Evolutionary conservation across 2,888 invertebrate species (phyloP), one percentile per base, ranked within the genome.

Genomic region (Oasisia sp.): DNA sequence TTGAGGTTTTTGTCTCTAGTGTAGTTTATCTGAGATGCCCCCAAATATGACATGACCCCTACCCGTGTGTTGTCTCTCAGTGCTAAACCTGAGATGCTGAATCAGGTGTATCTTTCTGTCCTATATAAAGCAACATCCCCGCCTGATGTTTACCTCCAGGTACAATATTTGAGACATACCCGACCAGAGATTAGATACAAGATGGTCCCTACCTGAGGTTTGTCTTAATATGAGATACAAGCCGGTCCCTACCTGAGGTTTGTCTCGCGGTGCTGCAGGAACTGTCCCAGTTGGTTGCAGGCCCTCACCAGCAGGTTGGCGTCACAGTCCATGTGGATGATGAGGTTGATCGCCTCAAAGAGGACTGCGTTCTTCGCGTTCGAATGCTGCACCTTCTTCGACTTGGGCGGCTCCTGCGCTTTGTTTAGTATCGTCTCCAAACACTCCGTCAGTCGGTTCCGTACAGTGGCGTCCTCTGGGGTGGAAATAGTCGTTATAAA

Each of bases 291-390:
- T 96, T 99, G 99, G 96, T 99, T 99, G 96, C 99, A 99, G 92
- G 99, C 99, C 94, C 99, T 97, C 90, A 99, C 99, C 95, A 99
- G 97, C 94, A 99, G 97, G 97, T 98, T 99, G 89, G 99, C 98
- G 97, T 99, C 99, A 97, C 99, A 98, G 96, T 99, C 99, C 97
- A 99, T 99, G 96, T 99, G 99, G 95, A 99, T 99, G 94, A 99
- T 99, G 94, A 99, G 97, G 97, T 99, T 99, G 96, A 99, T 99
- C 91, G 99, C 99, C 97, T 99, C 99, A 97, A 99, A 99, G 32
- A 99, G 97, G 45, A 99, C 99, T 92, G 99, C 99, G 97, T 99
- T 99, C 97, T 99, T 99, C 93, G 99, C 99, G 97, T 99, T 99
- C 91, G 99, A 99, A 97, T 99, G 99, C 97, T 99, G 99, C 38